Conservation (phyloP, 2,888 invertebrate genomes). For the Erebia epiphron region DNA sequence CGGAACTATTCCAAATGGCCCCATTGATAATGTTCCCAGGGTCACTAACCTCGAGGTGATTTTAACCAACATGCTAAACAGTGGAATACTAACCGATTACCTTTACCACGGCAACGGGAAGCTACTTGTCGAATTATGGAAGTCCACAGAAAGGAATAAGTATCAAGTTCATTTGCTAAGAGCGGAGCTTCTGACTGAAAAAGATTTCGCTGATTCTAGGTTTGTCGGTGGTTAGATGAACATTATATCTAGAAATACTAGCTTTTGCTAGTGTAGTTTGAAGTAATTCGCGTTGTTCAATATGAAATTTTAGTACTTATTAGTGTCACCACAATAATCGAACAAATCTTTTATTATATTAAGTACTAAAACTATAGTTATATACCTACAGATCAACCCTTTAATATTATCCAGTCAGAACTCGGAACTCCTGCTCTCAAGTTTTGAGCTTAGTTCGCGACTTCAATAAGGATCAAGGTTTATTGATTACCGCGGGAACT, state of each 20-base stretch:
- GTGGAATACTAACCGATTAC: constrained; percentile 56
- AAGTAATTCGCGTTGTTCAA: too few relatives aligned
- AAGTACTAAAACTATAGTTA: too few relatives aligned
- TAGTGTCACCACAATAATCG: too few relatives aligned
- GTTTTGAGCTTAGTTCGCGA: too few relatives aligned
- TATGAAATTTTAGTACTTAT: too few relatives aligned
- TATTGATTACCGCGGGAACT: too few relatives aligned
- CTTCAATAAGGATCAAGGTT: too few relatives aligned
- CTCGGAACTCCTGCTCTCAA: too few relatives aligned
- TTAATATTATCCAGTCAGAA: too few relatives aligned
- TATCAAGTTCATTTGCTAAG: constrained; percentile 35
- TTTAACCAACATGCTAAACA: constrained; percentile 59
- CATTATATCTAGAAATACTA: too few relatives aligned
- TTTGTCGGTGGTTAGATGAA: constrained; percentile 20
- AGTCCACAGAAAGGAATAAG: constrained; percentile 44
- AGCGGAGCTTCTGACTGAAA: constrained; percentile 28
- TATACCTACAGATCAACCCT: too few relatives aligned
- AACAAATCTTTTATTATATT: too few relatives aligned
- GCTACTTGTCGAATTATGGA: constrained; percentile 60
- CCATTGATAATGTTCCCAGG: constrained; percentile 55
- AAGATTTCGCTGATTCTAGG: constrained; percentile 22
- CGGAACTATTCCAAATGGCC: constrained; percentile 6
- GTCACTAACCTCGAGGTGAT: constrained; percentile 60
- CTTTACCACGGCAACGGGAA: constrained; percentile 57
- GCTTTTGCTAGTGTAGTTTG: neutral